A percentile compares a stretch with the other conserved stretches of the same genome.
phyloP scores from a whole-genome alignment of 2,113 vertebrate species.

The Bucco capensis region DNA sequence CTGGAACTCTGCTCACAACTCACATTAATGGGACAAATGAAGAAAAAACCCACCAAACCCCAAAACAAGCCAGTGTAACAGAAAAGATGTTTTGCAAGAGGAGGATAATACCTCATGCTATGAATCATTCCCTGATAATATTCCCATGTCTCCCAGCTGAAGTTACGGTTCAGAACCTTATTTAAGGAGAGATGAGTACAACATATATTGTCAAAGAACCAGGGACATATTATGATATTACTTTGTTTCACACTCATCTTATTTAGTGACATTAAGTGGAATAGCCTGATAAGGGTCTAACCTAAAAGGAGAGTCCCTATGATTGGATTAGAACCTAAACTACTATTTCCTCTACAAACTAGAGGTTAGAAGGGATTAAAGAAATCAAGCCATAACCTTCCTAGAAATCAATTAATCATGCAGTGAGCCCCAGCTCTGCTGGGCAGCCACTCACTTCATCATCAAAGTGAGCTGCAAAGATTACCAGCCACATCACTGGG shows the following conservation, averaged over 20 bases:
- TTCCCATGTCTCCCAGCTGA: background rate
- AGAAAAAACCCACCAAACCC: background rate
- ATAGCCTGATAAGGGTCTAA: background rate
- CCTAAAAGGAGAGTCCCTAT: background rate
- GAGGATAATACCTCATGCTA: background rate
- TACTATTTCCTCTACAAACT: background rate
- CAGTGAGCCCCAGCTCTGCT: background rate
- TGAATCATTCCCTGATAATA: background rate
- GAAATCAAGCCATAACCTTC: background rate
- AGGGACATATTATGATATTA: background rate
- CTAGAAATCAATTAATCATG: background rate
- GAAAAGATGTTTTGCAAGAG: background rate
- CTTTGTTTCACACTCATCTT: background rate
- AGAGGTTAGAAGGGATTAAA: background rate
- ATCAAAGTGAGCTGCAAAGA: background rate
- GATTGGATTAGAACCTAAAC: background rate
- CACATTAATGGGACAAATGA: slow-evolving; percentile 29
- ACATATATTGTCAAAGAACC: background rate
- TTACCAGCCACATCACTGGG: background rate
- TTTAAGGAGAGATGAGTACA: background rate
- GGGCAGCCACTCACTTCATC: background rate
- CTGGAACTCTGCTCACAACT: slow-evolving; percentile 50
- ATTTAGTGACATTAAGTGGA: background rate
- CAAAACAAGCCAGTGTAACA: background rate
- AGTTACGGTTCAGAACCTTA: background rate